phyloP scores from a whole-genome alignment of 2,113 vertebrate genomes.

The Sigmodon hispidus region DNA sequence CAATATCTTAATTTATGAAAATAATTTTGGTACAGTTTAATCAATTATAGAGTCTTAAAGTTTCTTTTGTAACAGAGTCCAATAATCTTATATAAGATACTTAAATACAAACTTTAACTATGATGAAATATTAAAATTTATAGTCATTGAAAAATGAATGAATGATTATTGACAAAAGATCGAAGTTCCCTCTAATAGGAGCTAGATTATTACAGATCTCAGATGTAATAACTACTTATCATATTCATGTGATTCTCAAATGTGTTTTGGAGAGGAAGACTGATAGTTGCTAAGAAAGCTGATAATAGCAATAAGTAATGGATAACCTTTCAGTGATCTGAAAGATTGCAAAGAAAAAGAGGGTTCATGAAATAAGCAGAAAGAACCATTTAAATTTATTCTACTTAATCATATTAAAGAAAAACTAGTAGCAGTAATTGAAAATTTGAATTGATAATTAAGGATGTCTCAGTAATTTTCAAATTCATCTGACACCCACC shows the following conservation, averaged over 20 bases:
- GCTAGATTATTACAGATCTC: background rate
- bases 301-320: background rate
- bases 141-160: constrained; percentile 6
- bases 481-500: background rate
- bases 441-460: background rate
- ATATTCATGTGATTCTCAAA: background rate
- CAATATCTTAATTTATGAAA: constrained; percentile 78
- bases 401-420: background rate
- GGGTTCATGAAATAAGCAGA: background rate
- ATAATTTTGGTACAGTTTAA: constrained; percentile 72
- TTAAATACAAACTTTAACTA: constrained; percentile 65
- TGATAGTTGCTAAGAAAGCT: background rate
- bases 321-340: background rate
- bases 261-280: background rate
- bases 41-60: constrained; percentile 75
- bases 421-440: background rate
- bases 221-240: background rate
- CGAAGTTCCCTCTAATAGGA: background rate
- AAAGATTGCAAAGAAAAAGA: background rate
- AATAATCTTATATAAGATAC: constrained; percentile 78
- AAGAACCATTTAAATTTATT: background rate
- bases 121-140: constrained; percentile 52
- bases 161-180: constrained; percentile 11
- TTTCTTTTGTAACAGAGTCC: constrained; percentile 45
- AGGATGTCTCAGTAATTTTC: background rate